Evolutionary conservation across 2,888 invertebrate genomes (phyloP), one percentile per base, ranked within the genome.

Genomic region (Callimorpha dominula): DNA sequence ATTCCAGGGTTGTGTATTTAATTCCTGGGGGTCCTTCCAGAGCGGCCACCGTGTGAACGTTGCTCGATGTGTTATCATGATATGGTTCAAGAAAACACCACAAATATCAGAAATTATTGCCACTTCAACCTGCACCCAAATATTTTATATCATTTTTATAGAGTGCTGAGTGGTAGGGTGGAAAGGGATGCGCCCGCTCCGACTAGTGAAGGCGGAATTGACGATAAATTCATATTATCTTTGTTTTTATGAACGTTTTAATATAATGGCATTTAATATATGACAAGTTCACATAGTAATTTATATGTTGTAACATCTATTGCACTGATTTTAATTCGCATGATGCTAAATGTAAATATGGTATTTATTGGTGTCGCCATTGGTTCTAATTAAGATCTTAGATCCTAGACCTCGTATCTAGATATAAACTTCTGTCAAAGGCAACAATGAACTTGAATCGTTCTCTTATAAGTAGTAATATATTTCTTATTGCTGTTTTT

Each of bases 321-420:
- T 46, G 31, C 6, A 49, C n/a, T 43, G 31, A 40, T 11, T 69
- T 17, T 50, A 63, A 43, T 65, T 65, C 20, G 65, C 65, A 70
- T 65, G 65, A 31, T 11, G 1, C 11, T 46, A 12, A 15, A 65
- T 12, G 57, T 60, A 31, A 17, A 12, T 49, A 69, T 17, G 31
- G 68, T 68, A 68, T 49, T 14, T 60, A 60, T 68, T 46, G 17
- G 60, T 62, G 60, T 43, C 20, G 9, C 2, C 43, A 57, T 57
- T 43, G 20, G 57, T 46, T 54, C 8, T 43, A 6, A 3, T 20
- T 57, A n/a, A n/a, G n/a, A n/a, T n/a, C n/a, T n/a, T n/a, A 12
- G 31, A 20, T 31, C 12, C 31, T 60, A 60, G 31, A 60, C 12
- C 57, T 20, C 5, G 12, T 31, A 14, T 14, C 14, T 14, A n/a